Percentiles rank a stretch among this genome's conserved stretches.
These are phyloP conservation scores for Rhagonycha lutea DNA, from an alignment of 2,888 invertebrate genomes.

Conservation along the genomic window DNA sequence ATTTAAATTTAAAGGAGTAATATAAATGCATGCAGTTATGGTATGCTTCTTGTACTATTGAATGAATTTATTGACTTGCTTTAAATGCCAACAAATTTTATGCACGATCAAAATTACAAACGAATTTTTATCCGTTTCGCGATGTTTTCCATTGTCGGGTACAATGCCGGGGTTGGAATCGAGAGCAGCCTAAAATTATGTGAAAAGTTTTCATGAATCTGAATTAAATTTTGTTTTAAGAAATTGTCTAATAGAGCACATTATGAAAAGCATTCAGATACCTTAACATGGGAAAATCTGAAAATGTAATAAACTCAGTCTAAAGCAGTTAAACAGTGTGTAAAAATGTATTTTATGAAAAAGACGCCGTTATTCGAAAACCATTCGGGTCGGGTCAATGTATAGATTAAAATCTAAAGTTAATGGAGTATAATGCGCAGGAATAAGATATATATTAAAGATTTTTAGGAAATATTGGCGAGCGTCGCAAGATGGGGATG, in stretches of 20 bases:
- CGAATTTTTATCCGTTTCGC: neutral
- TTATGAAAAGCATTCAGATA: neutral
- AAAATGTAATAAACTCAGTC: conserved; percentile 12
- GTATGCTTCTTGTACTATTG: neutral
- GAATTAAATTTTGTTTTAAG: neutral
- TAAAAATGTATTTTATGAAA: neutral
- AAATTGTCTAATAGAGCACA: neutral
- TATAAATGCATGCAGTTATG: conserved; percentile 11
- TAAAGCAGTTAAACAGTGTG: neutral
- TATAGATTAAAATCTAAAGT: conserved; percentile 24
- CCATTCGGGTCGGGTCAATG: conserved; percentile 5
- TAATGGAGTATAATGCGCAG: conserved; percentile 25
- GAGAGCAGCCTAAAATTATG: neutral
- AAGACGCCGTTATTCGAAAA: conserved; percentile 4
- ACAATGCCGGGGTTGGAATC: neutral
- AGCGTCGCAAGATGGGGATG: conserved; percentile 12
- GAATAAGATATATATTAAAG: conserved; percentile 25
- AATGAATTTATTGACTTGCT: neutral
- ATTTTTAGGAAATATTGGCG: conserved; percentile 21
- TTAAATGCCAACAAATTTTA: neutral
- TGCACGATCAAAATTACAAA: neutral
- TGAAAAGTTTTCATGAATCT: neutral
- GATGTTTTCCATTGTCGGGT: neutral
- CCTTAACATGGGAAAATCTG: neutral
- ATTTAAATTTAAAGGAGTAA: conserved; percentile 7